Evolutionary conservation across 2,797 vertebrate genomes (phyloP), one percentile per base, ranked within the genome.

Genomic region (Etheostoma perlongum): DNA sequence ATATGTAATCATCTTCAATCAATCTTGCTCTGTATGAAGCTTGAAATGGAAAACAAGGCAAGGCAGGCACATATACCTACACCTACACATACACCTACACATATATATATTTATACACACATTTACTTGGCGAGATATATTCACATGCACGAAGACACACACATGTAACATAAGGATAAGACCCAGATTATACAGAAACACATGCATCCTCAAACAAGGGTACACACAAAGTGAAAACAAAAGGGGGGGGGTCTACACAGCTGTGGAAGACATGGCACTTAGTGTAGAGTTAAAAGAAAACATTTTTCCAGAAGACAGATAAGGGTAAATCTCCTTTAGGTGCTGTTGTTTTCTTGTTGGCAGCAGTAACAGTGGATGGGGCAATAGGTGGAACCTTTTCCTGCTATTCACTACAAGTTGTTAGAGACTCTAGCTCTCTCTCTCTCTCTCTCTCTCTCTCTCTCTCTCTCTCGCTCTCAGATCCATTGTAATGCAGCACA

Each of bases 401-500:
- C 67, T 86, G 81, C 72, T 88, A 83, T 89, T 92, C 90, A 86
- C 85, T 84, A 89, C 67, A 82, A 85, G 74, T 82, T 81, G 79
- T 83, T 80, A 72, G 48, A 65, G 47, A 61, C 60, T 63, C 72
- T 70, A 51, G 21, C 71, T 36, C 60, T 33, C 78, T 60, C 54
- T 30, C 58, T 62, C 68, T 63, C 58, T 62, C 68, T 51, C 67
- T 70, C 64, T 62, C 59, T 33, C 61, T 69, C 69, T 66, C 36
- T 44, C 16, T 30, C 36, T 27, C 30, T 62, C 67, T 72, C 80
- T 71, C 77, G 59, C 76, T 81, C 81, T 84, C 74, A 49, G 86
- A 88, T 90, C 90, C 88, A 93, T 92, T 93, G 94, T 94, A 87
- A 92, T 93, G 91, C 88, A 84, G 86, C 89, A 94, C 90, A 93